A percentile compares a stretch with the other conserved stretches of the same genome.
Evolutionary conservation across 2,888 invertebrate genomes (phyloP).

Genomic region (Epistrophe grossulariae): DNA sequence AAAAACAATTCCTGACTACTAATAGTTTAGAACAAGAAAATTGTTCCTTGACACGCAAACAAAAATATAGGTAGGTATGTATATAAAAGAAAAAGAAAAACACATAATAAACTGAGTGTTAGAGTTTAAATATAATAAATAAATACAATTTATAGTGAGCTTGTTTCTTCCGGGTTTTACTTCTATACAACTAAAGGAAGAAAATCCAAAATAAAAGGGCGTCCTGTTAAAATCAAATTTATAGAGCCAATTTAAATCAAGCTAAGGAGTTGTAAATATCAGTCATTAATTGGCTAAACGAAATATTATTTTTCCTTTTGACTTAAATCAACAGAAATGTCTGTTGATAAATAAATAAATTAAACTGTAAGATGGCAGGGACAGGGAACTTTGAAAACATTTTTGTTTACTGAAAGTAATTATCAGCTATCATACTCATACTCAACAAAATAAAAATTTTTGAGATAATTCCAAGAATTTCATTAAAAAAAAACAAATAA

Average conservation of each 20-base stretch:
- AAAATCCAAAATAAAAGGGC: not conserved
- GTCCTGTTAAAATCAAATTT: not conserved
- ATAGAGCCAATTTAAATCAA: not conserved
- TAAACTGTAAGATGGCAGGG: no score
- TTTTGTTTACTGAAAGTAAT: no score
- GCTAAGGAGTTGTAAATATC: not conserved
- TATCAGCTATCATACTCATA: no score
- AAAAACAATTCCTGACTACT: not conserved
- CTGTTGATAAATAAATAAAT: no score
- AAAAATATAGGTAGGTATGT: no score
- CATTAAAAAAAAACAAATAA: no score
- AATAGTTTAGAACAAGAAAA: not conserved
- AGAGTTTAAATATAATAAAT: slow-evolving; percentile 8
- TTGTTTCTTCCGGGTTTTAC: not conserved
- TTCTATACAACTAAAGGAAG: not conserved
- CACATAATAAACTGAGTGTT: slow-evolving; percentile 4
- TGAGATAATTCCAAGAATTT: no score
- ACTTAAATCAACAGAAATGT: not conserved
- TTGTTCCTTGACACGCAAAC: slow-evolving; percentile 12
- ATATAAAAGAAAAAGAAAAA: no score
- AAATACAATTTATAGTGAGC: not conserved
- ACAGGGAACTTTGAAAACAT: no score
- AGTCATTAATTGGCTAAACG: not conserved
- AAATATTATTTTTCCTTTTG: not conserved
- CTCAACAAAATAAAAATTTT: no score